Evolutionary conservation across 1,140 invertebrate species (phyloP).

Genomic region (Solenopsis invicta): DNA sequence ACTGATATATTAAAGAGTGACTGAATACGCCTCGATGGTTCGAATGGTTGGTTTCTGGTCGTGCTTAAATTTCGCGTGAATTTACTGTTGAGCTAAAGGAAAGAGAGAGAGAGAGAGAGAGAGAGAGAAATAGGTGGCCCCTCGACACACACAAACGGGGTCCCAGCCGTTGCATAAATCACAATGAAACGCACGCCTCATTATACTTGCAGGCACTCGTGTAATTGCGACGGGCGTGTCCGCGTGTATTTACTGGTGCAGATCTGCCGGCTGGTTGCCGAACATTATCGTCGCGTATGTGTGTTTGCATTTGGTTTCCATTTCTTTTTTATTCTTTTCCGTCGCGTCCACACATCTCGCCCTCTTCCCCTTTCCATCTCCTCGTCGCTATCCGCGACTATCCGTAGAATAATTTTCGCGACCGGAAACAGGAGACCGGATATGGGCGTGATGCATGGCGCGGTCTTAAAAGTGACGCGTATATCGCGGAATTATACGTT

Average conservation of each 20-base stretch:
- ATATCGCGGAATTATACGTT: constrained; percentile 47
- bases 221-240: constrained; percentile 80
- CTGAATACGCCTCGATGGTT: neutral
- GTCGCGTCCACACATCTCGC: neutral
- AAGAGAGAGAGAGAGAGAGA: constrained; percentile 5
- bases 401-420: constrained; percentile 37
- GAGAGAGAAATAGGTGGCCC: constrained; percentile 5
- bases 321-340: neutral
- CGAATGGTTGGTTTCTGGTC: neutral
- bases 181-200: constrained; percentile 77
- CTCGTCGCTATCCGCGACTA: neutral
- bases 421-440: constrained; percentile 66
- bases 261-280: constrained; percentile 57
- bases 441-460: constrained; percentile 63
- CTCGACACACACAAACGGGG: constrained; percentile 32
- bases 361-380: neutral
- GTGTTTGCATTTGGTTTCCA: constrained; percentile 8
- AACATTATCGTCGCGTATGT: constrained; percentile 24
- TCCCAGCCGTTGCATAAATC: constrained; percentile 73
- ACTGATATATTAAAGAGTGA: neutral
- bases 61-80: constrained; percentile 15
- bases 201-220: constrained; percentile 78
- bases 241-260: constrained; percentile 68
- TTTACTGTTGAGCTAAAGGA: neutral
- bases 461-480: constrained; percentile 23